Base-by-base conservation (phyloP, 2,888 invertebrate species). In the Galerucella pusilla region DNA sequence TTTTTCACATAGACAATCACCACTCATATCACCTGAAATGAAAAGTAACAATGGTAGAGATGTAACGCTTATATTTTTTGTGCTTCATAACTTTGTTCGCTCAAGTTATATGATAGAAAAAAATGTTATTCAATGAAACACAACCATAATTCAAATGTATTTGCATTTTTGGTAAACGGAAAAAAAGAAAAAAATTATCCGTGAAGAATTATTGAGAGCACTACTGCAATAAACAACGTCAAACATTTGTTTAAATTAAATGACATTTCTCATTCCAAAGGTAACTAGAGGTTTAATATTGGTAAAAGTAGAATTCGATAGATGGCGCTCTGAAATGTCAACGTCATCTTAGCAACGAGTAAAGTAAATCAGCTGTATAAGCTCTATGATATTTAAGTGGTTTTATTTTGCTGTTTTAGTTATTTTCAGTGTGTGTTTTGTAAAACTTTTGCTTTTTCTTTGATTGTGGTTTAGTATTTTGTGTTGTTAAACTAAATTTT, bases 1-100 rank as follows among this genome's bases (percentile, higher is more conserved):
- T 75, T 80, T 80, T 77, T 80, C 80, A 81, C 81, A 81, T 82
- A 81, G 80, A 80, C 80, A 77, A 78, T 81, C 80, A 81, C 80
- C 80, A 80, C 77, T 80, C 80, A 73, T 77, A 78, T 80, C 78
- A 74, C 79, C 77, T 76, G 75, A 79, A 77, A 71, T 68, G 73
- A 73, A 73, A 69, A 63, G 69, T 67, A 61, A 70, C 70, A 74
- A 69, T 45, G 68, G 60, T 68, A 64, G 69, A 28, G 20, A 75
- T 73, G 73, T 76, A 77, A 73, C 77, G 75, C 78, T 75, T 75
- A 71, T 75, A 74, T 75, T 42, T 42, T 42, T 81, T 80, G 80
- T 80, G 81, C 80, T 75, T 76, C 67, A 67, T 75, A 74, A 72
- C 69, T 77, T 77, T 77, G 74, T 78, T 73, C 79, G 78, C 78